Evolutionary conservation across 2,113 vertebrate species (phyloP), one percentile per base, ranked within the genome.

Genomic region (Lampris incognitus): DNA sequence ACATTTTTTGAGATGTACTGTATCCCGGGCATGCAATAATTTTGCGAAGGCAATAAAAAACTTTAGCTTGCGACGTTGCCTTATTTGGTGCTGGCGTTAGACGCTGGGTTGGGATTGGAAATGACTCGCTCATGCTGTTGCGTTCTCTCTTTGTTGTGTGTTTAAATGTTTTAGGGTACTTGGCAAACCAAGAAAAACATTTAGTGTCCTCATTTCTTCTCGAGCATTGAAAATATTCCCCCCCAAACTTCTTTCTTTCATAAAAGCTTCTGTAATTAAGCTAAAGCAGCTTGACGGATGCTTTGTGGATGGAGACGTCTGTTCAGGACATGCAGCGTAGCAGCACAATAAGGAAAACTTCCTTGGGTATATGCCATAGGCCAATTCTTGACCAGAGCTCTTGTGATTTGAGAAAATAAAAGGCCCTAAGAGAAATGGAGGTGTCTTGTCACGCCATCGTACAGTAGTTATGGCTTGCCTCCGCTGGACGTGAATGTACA

Each of bases 51-150:
- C 74, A 78, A 82, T 81, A 74, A 88, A 82, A 86, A 78, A 56
- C 52, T 24, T 58, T 37, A 3, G 61, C 76, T 63, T 52, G 72
- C 73, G 78, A 5, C n/a, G 40, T 88, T 92, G 76, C 92, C 92
- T 94, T 94, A 87, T 95, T 92, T 94, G 93, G 94, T 90, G 77
- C 80, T 55, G 82, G 81, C 62, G 72, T 82, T 83, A 77, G 71
- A 69, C 65, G 66, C 66, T 39, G 65, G 84, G 76, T 86, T 75
- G 69, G 76, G 76, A 80, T 80, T 85, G 82, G 86, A 88, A 50
- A 50, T 72, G 63, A 74, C 70, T 85, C 50, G 11, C 81, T 83
- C 82, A 0, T 75, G 79, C 59, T 52, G 70, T 62, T 82, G 52
- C 66, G 24, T 24, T 88, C 64, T 48, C 42, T 37, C 4, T 72